These are phyloP conservation scores for Aurelia coerulea DNA, from an alignment of 30 jellyfish, hydroid and myxozoan species.

Conservation along the genomic window DNA sequence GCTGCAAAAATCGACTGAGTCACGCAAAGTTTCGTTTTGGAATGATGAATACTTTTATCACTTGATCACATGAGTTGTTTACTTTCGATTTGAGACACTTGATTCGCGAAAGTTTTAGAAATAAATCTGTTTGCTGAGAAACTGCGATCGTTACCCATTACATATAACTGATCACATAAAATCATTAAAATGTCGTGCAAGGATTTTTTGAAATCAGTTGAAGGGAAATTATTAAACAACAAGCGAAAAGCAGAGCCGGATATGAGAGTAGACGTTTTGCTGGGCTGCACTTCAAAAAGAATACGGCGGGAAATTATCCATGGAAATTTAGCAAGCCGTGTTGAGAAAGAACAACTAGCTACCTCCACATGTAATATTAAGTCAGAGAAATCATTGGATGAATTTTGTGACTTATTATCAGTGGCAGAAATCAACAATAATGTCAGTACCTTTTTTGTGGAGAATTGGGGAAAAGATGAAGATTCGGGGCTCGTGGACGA, in stretches of 20 bases:
- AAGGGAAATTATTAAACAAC: conserved; percentile 52
- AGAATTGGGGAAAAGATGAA: not conserved
- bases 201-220: conserved; percentile 69
- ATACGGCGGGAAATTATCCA: conserved; percentile 63
- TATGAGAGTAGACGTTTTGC: conserved; percentile 82
- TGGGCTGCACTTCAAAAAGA: conserved; percentile 83
- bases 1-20: too few relatives aligned
- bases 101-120: too few relatives aligned
- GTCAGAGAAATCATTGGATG: conserved; percentile 5
- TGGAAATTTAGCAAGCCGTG: not conserved
- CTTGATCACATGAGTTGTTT: too few relatives aligned
- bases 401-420: not conserved
- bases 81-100: too few relatives aligned
- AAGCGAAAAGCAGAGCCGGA: conserved; percentile 88
- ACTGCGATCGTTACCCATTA: too few relatives aligned
- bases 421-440: conserved; percentile 19
- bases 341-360: not conserved
- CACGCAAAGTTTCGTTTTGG: too few relatives aligned
- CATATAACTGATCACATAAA: not conserved
- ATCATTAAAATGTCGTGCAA: conserved; percentile 49
- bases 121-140: too few relatives aligned
- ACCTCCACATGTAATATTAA: not conserved
- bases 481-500: conserved; percentile 60
- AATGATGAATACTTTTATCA: too few relatives aligned
- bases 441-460: not conserved